phyloP scores from a whole-genome alignment of 2,113 vertebrate species.

The Ancistrus triradiatus region DNA sequence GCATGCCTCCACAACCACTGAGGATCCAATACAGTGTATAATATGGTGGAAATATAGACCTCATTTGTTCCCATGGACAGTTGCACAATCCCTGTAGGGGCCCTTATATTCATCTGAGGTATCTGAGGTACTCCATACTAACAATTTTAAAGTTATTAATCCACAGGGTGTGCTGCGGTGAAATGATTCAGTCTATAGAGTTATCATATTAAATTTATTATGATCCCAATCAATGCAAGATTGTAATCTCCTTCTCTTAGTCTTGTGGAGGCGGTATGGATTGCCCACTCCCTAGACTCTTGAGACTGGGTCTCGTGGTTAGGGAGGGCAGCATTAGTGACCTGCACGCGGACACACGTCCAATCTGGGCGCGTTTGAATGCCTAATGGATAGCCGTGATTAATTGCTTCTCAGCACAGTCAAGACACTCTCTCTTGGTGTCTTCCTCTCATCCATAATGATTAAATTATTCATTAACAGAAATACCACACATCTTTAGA shows the following conservation, averaged over 20 bases:
- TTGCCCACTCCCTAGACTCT: slow-evolving; percentile 10
- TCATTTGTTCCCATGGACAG: background rate
- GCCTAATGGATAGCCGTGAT: slow-evolving; percentile 44
- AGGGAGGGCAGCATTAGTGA: slow-evolving; percentile 44
- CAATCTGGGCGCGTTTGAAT: slow-evolving; percentile 43
- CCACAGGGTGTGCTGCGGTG: background rate
- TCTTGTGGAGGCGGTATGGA: slow-evolving; percentile 33
- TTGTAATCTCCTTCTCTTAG: slow-evolving; percentile 38
- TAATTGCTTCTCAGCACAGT: slow-evolving; percentile 44
- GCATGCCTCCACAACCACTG: background rate
- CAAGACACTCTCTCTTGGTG: slow-evolving; percentile 34
- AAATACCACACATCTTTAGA: slow-evolving; percentile 15
- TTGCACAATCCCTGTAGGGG: background rate
- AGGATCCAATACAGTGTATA: background rate
- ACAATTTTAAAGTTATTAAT: slow-evolving; percentile 16
- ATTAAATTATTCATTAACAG: slow-evolving; percentile 31
- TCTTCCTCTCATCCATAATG: slow-evolving; percentile 19
- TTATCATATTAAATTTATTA: slow-evolving; percentile 43
- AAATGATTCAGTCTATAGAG: slow-evolving; percentile 34
- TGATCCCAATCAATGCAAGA: slow-evolving; percentile 32
- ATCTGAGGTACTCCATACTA: background rate
- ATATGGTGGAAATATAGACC: background rate
- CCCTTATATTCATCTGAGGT: background rate
- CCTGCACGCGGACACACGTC: slow-evolving; percentile 42
- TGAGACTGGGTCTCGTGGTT: slow-evolving; percentile 40